Base-by-base conservation (phyloP, 1,140 invertebrate genomes). In the Neomicropteryx cornuta region DNA sequence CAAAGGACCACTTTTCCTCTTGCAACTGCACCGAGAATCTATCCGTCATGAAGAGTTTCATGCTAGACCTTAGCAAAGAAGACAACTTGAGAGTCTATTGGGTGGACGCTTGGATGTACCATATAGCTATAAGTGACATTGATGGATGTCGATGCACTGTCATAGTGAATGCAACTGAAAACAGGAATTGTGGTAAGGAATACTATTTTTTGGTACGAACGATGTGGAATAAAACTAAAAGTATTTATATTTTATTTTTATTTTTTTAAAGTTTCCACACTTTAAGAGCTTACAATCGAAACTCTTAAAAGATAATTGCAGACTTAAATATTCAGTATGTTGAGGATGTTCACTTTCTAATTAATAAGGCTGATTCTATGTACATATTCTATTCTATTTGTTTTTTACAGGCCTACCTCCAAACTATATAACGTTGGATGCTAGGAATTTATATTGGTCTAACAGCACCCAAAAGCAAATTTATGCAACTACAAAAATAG, bases 381-480 rank as follows among this genome's bases (percentile, higher is more conserved):
- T 13, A 22, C 19, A 2, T 36, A 35, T 17, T 4, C 11, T 38
- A 18, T 21, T 39, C 14, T 21, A 41, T 20, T 31, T 3, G 30
- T 20, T 34, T 29, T 33, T 45, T 46, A 28, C 23, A 49, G 66
- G 68, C 18, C 56, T 76, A 18, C 70, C 69, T 8, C 69, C 78
- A 2, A 71, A 66, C 29, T 75, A 71, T 0, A 58, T 84, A 3
- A 76, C 77, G 4, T 68, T 75, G 0, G 80, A 83, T 43, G 75
- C 76, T 51, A 70, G 72, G 38, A 71, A 73, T 31, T 58, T 84
- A 16, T 85, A 83, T 42, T 85, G 81, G 82, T 75, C 73, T 13
- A 76, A 79, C 53, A 61, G 66, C 13, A 60, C 59, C 2, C 62
- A 73, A 14, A 71, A 73, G 13, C 60, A 63, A 6, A 70, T 88